phyloP scores from a whole-genome alignment of 2,888 invertebrate genomes.

The Cryptocephalus moraei region DNA sequence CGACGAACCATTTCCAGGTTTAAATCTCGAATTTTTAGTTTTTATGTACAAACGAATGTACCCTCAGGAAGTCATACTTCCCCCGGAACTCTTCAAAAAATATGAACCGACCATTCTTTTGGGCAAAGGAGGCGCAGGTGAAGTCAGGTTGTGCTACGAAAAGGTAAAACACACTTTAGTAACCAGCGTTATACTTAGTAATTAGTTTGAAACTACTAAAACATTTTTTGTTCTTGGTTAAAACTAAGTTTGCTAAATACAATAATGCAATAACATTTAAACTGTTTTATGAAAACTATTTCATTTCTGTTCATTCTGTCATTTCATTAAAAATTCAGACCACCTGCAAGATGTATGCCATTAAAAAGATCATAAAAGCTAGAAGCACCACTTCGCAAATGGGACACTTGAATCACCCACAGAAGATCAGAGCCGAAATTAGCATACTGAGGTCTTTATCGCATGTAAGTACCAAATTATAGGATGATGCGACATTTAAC shows the following conservation, averaged over 20 bases:
- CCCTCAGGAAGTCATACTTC: slow-evolving; percentile 35
- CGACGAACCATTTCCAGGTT: neutral
- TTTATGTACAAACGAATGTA: slow-evolving; percentile 12
- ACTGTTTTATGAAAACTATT: too few relatives aligned
- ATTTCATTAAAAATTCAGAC: slow-evolving; percentile 36
- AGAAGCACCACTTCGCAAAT: slow-evolving; percentile 36
- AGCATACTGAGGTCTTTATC: slow-evolving; percentile 64
- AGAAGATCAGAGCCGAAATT: slow-evolving; percentile 66
- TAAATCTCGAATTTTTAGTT: slow-evolving; percentile 7
- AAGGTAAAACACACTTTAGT: slow-evolving; percentile 38
- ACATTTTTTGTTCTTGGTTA: too few relatives aligned
- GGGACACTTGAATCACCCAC: slow-evolving; percentile 45
- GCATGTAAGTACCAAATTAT: slow-evolving; percentile 50
- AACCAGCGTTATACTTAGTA: neutral
- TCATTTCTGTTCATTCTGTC: neutral
- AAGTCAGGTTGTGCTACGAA: slow-evolving; percentile 66
- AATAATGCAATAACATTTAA: too few relatives aligned
- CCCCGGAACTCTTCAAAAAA: slow-evolving; percentile 51
- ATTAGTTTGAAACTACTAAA: too few relatives aligned
- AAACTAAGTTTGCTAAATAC: too few relatives aligned
- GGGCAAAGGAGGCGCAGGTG: slow-evolving; percentile 78
- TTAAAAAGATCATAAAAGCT: slow-evolving; percentile 74
- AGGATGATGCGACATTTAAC: neutral
- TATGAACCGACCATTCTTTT: slow-evolving; percentile 65
- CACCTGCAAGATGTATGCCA: slow-evolving; percentile 63